Conservation (phyloP, 2,113 vertebrate genomes). For the Arothron firmamentum region DNA sequence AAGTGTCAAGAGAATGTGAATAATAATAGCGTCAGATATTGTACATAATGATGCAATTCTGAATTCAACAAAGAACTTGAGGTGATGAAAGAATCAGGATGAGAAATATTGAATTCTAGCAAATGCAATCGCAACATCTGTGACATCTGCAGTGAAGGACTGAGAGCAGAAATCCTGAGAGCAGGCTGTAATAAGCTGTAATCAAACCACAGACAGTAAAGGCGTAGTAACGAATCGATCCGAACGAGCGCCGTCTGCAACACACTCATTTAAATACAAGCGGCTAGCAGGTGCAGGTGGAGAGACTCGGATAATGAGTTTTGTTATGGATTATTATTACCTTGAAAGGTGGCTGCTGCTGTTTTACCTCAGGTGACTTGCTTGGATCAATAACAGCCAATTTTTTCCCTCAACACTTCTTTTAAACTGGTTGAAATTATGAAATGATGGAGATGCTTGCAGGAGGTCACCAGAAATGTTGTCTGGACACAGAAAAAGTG, state of each 20-base stretch:
- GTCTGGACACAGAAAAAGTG: too few relatives aligned
- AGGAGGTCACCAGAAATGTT: too few relatives aligned
- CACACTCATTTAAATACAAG: constrained; percentile 1
- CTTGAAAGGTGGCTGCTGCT: constrained; percentile 4
- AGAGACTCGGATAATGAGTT: constrained; percentile 2
- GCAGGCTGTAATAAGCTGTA: background rate
- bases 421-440: background rate
- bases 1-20: too few relatives aligned
- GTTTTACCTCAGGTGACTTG: constrained; percentile 15
- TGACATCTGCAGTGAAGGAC: constrained; percentile 28
- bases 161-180: constrained; percentile 16
- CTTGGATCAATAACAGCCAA: constrained; percentile 12
- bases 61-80: constrained; percentile 21
- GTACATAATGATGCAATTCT: constrained; percentile 32
- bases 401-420: background rate
- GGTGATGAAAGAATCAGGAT: constrained; percentile 15
- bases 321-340: constrained; percentile 23
- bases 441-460: background rate
- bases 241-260: background rate
- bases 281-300: constrained; percentile 12
- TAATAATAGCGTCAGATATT: background rate
- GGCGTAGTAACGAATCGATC: background rate
- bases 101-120: constrained; percentile 35
- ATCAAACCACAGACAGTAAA: background rate
- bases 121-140: constrained; percentile 6